phyloP scores from a whole-genome alignment of 2,888 invertebrate species.

The Lasioglossum leucozonium region DNA sequence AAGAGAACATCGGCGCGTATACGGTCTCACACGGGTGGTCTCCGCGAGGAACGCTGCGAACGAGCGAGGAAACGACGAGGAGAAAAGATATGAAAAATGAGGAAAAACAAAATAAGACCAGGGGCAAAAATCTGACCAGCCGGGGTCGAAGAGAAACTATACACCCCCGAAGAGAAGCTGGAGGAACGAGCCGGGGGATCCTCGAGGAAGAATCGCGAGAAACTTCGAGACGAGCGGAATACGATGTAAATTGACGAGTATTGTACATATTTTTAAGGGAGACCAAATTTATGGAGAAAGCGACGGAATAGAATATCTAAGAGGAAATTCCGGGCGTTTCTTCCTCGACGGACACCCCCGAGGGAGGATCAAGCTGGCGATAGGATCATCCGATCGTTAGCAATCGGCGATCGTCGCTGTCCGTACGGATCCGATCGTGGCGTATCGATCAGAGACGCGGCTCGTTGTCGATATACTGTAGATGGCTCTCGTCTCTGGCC shows the following conservation, averaged over 20 bases:
- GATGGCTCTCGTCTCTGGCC: slow-evolving; percentile 8
- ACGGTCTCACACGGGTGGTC: slow-evolving; percentile 21
- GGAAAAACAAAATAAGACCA: background rate
- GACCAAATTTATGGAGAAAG: slow-evolving; percentile 61
- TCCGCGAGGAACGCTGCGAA: slow-evolving; percentile 6
- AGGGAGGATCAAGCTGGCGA: background rate
- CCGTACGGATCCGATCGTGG: slow-evolving; percentile 3
- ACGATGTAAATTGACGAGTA: slow-evolving; percentile 78
- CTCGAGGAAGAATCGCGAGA: slow-evolving; percentile 44
- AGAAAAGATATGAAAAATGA: background rate
- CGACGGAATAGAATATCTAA: slow-evolving; percentile 11
- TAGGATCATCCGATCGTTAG: background rate
- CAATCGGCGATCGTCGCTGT: slow-evolving; percentile 25
- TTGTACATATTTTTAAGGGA: slow-evolving; percentile 80
- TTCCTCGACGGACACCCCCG: slow-evolving; percentile 34
- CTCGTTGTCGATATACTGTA: slow-evolving; percentile 19
- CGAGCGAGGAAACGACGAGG: background rate
- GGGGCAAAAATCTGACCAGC: background rate
- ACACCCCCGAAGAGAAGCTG: background rate
- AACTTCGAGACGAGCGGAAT: slow-evolving; percentile 44
- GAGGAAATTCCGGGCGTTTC: slow-evolving; percentile 43
- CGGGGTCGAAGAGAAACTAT: background rate
- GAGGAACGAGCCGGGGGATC: slow-evolving; percentile 12
- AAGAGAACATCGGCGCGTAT: slow-evolving; percentile 20
- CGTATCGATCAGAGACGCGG: slow-evolving; percentile 24